Evolutionary conservation across 2,797 vertebrate species (phyloP).

Genomic region (Falco berigora): DNA sequence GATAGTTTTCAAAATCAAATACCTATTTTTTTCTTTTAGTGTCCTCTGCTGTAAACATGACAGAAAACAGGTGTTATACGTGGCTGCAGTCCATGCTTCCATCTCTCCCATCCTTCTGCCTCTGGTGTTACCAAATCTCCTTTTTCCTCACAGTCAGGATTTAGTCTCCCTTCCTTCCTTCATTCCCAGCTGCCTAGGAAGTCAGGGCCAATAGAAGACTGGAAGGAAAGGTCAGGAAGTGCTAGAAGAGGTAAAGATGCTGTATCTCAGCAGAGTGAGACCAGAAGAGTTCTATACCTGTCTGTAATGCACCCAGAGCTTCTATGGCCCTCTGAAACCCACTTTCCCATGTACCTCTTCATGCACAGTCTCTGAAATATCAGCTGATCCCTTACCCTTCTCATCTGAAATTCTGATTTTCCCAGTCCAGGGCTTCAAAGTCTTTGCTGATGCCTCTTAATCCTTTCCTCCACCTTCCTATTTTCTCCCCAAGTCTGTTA

Average conservation of each 20-base stretch:
- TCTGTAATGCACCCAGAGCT: neutral
- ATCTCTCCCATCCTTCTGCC: neutral
- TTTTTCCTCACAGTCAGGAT: neutral
- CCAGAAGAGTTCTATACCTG: neutral
- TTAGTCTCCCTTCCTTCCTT: neutral
- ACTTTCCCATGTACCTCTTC: neutral
- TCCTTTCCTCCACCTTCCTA: neutral
- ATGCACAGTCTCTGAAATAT: neutral
- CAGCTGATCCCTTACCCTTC: neutral
- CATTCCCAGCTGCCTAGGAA: neutral
- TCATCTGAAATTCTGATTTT: neutral
- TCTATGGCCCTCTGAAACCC: neutral
- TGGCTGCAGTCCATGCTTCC: neutral
- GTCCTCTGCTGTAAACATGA: neutral
- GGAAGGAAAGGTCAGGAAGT: neutral
- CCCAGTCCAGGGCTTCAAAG: neutral
- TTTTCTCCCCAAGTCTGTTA: rapidly evolving
- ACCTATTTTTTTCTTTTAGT: neutral
- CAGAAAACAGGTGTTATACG: neutral
- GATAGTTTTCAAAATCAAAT: neutral
- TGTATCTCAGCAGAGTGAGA: neutral
- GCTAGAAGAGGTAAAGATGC: neutral
- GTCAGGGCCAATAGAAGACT: neutral
- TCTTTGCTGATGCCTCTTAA: neutral
- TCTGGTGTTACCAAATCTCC: neutral